Evolutionary conservation across 2,888 invertebrate species (phyloP).

Genomic region (Tachina grossa): DNA sequence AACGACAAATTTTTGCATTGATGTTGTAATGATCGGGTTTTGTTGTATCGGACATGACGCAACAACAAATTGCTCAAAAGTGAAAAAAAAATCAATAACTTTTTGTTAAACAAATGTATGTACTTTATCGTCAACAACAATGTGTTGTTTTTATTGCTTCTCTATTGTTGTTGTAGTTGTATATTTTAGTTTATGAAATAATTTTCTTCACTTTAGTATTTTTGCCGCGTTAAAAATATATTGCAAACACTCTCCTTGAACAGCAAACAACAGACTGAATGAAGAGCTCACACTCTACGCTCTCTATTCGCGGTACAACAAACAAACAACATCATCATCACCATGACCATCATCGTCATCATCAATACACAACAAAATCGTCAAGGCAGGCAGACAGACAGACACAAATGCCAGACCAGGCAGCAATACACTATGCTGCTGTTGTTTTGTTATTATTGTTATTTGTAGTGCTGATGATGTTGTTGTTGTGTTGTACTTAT

Average conservation of each 20-base stretch:
- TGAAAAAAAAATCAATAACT: constrained; percentile 54
- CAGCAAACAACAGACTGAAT: constrained; percentile 71
- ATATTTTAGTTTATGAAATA: constrained; percentile 35
- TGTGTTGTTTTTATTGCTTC: constrained; percentile 32
- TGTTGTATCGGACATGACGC: constrained; percentile 67
- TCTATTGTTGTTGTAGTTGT: constrained; percentile 38
- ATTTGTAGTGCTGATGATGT: constrained; percentile 37
- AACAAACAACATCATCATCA: constrained; percentile 67
- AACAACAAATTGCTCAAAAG: constrained; percentile 42
- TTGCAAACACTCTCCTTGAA: constrained; percentile 68
- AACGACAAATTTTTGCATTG: constrained; percentile 79
- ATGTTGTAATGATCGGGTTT: constrained; percentile 77
- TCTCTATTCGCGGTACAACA: constrained; percentile 49
- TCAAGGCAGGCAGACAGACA: constrained; percentile 58
- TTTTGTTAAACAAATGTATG: constrained; percentile 23
- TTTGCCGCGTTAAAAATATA: constrained; percentile 62
- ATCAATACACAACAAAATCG: constrained; percentile 54
- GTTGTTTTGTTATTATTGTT: constrained; percentile 52
- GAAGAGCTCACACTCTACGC: constrained; percentile 62
- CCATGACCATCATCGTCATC: constrained; percentile 51
- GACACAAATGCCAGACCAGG: constrained; percentile 31
- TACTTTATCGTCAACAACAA: constrained; percentile 61
- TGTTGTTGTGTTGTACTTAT: constrained; percentile 44
- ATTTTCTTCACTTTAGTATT: constrained; percentile 25
- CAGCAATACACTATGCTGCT: constrained; percentile 58